Conservation (phyloP, 2,797 vertebrate species). For the Muscicapa comitata region DNA sequence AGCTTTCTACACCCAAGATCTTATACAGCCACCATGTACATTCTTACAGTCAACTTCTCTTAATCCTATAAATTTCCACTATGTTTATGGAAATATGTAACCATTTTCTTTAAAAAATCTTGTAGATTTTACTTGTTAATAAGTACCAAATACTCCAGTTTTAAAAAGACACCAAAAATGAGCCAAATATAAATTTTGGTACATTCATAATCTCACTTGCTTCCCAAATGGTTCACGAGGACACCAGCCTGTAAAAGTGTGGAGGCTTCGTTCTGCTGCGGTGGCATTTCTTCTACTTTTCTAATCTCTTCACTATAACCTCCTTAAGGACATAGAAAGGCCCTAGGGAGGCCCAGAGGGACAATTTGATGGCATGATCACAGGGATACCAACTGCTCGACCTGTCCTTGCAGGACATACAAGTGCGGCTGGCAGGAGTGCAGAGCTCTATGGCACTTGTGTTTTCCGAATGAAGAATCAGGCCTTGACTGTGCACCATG, state of each 20-base stretch:
- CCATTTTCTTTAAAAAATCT: neutral
- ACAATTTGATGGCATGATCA: neutral
- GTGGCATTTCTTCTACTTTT: neutral
- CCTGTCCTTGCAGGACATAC: rapidly evolving
- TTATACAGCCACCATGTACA: neutral
- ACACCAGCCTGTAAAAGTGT: neutral
- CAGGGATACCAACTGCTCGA: neutral
- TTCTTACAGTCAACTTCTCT: neutral
- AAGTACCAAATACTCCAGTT: neutral
- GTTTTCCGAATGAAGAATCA: neutral
- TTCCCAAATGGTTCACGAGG: neutral
- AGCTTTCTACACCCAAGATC: neutral
- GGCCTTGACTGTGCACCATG: neutral
- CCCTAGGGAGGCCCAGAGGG: neutral
- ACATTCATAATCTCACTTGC: neutral
- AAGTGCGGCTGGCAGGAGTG: neutral
- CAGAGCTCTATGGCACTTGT: neutral
- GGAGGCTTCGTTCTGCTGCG: neutral
- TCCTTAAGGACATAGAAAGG: neutral
- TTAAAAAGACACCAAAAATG: neutral
- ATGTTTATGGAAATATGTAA: neutral
- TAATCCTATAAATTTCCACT: neutral
- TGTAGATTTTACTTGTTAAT: neutral
- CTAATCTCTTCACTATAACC: neutral
- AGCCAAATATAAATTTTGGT: neutral